These are phyloP conservation scores for Meandrusa payeni DNA, from an alignment of 2,888 invertebrate genomes.

Conservation along the genomic window DNA sequence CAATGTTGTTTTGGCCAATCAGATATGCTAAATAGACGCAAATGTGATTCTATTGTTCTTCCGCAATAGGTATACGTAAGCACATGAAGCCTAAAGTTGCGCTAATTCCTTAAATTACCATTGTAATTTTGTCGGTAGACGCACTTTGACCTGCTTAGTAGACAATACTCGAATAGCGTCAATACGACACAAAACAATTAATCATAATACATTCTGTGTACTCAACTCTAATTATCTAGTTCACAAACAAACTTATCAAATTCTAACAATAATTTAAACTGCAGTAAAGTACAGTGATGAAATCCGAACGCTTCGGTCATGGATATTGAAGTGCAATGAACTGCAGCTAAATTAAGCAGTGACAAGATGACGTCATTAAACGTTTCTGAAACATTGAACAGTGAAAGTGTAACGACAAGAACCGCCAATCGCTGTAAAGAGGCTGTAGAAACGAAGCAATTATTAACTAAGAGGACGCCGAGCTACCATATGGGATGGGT, in stretches of 20 bases:
- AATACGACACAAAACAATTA: slow-evolving; percentile 39
- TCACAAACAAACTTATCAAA: slow-evolving; percentile 18
- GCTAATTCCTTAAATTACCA: slow-evolving; percentile 29
- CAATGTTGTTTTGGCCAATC: neutral
- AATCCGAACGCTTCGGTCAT: neutral
- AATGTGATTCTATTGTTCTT: neutral
- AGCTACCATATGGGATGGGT: slow-evolving; percentile 58
- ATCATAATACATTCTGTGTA: slow-evolving; percentile 34
- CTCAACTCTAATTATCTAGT: slow-evolving; percentile 20
- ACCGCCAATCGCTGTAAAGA: slow-evolving; percentile 25
- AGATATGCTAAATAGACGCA: neutral
- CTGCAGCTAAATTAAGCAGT: slow-evolving; percentile 24
- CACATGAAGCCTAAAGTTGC: slow-evolving; percentile 24
- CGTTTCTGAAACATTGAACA: slow-evolving; percentile 33
- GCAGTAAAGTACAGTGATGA: slow-evolving; percentile 1
- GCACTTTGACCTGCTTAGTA: slow-evolving; percentile 54
- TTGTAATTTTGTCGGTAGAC: slow-evolving; percentile 48
- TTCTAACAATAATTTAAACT: slow-evolving; percentile 1
- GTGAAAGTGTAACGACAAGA: slow-evolving; percentile 38
- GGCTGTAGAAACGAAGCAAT: slow-evolving; percentile 20
- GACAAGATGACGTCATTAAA: slow-evolving; percentile 42
- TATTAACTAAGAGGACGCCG: slow-evolving; percentile 30
- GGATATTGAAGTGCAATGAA: slow-evolving; percentile 13
- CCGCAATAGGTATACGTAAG: slow-evolving; percentile 26
- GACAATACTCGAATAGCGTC: slow-evolving; percentile 40